Evolutionary conservation across 2,113 vertebrate species (phyloP), one percentile per base, ranked within the genome.

Genomic region (Aythya baeri): DNA sequence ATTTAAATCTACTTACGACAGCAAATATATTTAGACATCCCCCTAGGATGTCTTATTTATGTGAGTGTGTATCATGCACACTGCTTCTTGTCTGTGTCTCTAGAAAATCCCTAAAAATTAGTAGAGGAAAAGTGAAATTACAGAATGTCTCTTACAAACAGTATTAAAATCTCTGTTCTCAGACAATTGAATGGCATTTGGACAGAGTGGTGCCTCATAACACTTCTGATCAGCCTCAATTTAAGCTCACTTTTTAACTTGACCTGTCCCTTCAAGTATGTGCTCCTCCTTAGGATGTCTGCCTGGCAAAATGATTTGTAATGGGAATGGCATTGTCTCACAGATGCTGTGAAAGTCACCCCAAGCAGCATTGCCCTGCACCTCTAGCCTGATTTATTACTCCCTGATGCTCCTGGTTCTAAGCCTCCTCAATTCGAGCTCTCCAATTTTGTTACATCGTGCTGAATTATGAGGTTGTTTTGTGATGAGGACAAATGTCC

Each of bases 331-430:
- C 75, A 79, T 74, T 96, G 91, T 89, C 92, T 94, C 89, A 52
- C 44, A 85, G 78, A 88, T 7, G 26, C 82, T 93, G 86, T 92
- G 95, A 96, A 97, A 97, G 89, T 94, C 95, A 95, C 82, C 91
- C 81, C 59, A 83, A 62, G 76, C 16, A 6, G 46, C 70, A 71
- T 76, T 91, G 83, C 85, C 89, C 88, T 83, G 61, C 50, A 95
- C 91, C 94, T 94, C 77, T 29, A 88, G 83, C 15, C 49, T 96
- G 91, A 97, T 97, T 97, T 96, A 97, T 94, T n/a, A 66, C 77
- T 94, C 86, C 78, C 71, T 50, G 23, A 9, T 92, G 77, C 50
- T 95, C 44, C 76, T 92, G 44, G 38, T 88, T 88, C 66, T 81
- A 75, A 95, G 83, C 20, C 59, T 90, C 44, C 67, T 89, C 68